Percentiles rank a stretch among this genome's conserved stretches.
Conservation (phyloP, 2,113 vertebrate genomes). For the Chrysochloris asiatica region DNA sequence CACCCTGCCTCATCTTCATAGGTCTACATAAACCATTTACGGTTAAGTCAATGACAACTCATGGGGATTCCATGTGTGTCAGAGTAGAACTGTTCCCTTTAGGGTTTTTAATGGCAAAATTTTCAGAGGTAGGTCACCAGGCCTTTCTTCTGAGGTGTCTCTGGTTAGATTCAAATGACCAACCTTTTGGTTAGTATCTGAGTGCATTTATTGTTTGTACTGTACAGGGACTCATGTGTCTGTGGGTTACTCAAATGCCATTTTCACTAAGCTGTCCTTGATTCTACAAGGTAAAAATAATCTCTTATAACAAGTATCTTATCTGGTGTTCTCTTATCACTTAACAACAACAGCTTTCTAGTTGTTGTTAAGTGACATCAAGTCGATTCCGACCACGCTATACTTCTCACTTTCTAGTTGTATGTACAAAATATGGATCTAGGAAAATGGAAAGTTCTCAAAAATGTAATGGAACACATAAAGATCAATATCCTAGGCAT, state of each 20-base stretch:
- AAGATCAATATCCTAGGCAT: too few relatives aligned
- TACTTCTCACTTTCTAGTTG: too few relatives aligned
- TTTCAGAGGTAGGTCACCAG: neutral
- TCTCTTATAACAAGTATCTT: neutral
- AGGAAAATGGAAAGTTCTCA: too few relatives aligned
- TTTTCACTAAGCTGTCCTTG: neutral
- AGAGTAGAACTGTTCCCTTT: neutral
- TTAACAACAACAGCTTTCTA: too few relatives aligned
- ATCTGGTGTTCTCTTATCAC: neutral
- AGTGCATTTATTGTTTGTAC: neutral
- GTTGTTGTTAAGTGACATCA: too few relatives aligned
- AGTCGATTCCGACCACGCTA: too few relatives aligned
- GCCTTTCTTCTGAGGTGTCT: neutral
- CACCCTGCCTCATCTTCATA: neutral
- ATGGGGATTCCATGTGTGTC: neutral
- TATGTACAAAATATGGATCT: too few relatives aligned
- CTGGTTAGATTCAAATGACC: neutral
- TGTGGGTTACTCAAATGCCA: neutral
- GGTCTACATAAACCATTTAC: neutral
- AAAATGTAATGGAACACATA: too few relatives aligned
- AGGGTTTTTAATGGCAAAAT: neutral
- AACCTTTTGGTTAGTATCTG: neutral
- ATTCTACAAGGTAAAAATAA: conserved; percentile 51
- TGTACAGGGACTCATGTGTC: neutral
- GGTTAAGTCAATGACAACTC: neutral